Evolutionary conservation across 1,140 invertebrate species (phyloP).

Genomic region (Bombus breviceps): DNA sequence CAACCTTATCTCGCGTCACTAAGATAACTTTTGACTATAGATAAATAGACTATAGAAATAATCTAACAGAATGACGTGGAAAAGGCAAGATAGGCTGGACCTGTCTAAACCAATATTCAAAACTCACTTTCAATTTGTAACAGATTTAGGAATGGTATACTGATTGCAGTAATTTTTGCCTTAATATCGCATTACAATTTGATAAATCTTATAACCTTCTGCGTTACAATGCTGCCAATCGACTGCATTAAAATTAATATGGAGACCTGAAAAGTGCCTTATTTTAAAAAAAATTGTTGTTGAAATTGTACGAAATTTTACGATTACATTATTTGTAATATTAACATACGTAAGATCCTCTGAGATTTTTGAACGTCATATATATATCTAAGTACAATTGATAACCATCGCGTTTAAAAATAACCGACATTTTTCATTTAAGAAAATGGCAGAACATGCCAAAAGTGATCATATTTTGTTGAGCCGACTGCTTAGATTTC

Average conservation of each 20-base stretch:
- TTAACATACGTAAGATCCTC: neutral
- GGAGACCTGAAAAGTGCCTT: slow-evolving; percentile 60
- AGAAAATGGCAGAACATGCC: neutral
- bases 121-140: slow-evolving; percentile 4
- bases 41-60: neutral
- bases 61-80: neutral
- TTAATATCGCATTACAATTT: neutral
- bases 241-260: slow-evolving; percentile 33
- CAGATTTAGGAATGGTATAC: neutral
- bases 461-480: neutral
- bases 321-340: neutral
- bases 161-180: neutral
- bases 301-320: slow-evolving; percentile 7
- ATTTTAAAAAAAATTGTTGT: slow-evolving; percentile 10
- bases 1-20: slow-evolving; percentile 73
- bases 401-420: neutral
- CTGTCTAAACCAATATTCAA: slow-evolving; percentile 23
- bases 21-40: slow-evolving; percentile 49
- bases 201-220: neutral
- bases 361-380: neutral
- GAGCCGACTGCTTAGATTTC: neutral
- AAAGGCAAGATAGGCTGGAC: slow-evolving; percentile 49
- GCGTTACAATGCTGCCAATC: neutral
- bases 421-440: neutral
- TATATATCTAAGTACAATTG: neutral